These are phyloP conservation scores for Didymodactylos carnosus DNA, from an alignment of 2,888 invertebrate genomes.

Conservation along the genomic window DNA sequence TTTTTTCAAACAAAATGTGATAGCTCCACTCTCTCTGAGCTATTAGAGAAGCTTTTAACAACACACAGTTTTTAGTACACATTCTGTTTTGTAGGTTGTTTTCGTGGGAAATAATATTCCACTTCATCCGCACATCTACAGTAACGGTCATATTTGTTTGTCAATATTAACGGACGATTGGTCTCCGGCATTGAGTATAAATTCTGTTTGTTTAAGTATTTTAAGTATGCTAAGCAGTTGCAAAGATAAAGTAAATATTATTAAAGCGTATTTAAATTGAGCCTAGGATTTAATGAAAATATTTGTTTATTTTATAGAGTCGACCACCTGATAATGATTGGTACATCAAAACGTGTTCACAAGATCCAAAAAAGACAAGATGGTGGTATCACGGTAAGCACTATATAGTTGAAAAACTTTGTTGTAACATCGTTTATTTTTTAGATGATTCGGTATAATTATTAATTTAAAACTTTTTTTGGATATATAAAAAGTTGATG, in stretches of 20 bases:
- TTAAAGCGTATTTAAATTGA: not conserved
- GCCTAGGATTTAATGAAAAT: not conserved
- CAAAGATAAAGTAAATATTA: constrained; percentile 74
- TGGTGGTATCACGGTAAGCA: constrained; percentile 96
- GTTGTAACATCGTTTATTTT: too few species aligned
- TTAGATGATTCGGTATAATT: too few species aligned
- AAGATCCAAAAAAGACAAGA: constrained; percentile 96
- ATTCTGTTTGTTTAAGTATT: constrained; percentile 82
- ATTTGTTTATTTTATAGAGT: constrained; percentile 47
- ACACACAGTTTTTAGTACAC: too few species aligned
- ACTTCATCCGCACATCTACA: constrained; percentile 85
- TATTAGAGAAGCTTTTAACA: too few species aligned
- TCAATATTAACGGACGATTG: constrained; percentile 95
- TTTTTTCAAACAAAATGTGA: too few species aligned
- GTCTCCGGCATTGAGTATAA: constrained; percentile 87
- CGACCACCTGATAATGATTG: constrained; percentile 86
- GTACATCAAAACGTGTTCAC: constrained; percentile 90
- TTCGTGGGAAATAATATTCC: constrained; percentile 70
- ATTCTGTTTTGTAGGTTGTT: constrained; percentile 31
- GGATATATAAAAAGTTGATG: too few species aligned
- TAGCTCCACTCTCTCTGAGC: too few species aligned
- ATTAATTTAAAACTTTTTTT: too few species aligned
- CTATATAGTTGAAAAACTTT: too few species aligned
- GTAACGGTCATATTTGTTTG: constrained; percentile 94
- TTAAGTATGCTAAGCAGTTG: constrained; percentile 96